Percentiles rank a stretch among this genome's conserved stretches.
These are phyloP conservation scores for Sterrhoptilus dennistouni DNA, from an alignment of 2,113 vertebrate genomes.

Conservation along the genomic window DNA sequence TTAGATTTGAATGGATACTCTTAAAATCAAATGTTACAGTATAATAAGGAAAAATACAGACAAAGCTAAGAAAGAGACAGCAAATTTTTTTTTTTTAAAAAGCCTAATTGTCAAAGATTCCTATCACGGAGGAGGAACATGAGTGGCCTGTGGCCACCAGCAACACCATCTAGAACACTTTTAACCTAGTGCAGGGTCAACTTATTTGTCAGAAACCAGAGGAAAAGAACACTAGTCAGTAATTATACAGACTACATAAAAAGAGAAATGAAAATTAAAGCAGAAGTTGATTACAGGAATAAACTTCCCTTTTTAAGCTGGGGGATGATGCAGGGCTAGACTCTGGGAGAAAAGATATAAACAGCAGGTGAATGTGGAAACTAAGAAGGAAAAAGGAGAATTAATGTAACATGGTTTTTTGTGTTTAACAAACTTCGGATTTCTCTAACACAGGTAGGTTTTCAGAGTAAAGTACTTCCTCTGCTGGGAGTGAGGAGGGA, in stretches of 20 bases:
- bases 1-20: fast-evolving
- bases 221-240: not conserved
- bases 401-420: fast-evolving
- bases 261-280: not conserved
- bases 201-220: not conserved
- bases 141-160: not conserved
- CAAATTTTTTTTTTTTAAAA: not conserved
- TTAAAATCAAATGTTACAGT: not conserved
- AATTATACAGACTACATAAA: not conserved
- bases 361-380: not conserved
- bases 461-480: not conserved
- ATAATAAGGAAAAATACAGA: not conserved
- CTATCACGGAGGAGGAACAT: not conserved
- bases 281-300: not conserved
- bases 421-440: not conserved
- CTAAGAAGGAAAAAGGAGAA: not conserved
- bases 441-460: not conserved
- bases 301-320: not conserved
- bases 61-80: not conserved
- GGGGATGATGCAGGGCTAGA: not conserved
- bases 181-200: not conserved
- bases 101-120: not conserved
- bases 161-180: not conserved
- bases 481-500: not conserved
- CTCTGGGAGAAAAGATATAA: not conserved